Conservation (phyloP, 2,797 vertebrate genomes). For the Enteromius unitaeniatus region DNA sequence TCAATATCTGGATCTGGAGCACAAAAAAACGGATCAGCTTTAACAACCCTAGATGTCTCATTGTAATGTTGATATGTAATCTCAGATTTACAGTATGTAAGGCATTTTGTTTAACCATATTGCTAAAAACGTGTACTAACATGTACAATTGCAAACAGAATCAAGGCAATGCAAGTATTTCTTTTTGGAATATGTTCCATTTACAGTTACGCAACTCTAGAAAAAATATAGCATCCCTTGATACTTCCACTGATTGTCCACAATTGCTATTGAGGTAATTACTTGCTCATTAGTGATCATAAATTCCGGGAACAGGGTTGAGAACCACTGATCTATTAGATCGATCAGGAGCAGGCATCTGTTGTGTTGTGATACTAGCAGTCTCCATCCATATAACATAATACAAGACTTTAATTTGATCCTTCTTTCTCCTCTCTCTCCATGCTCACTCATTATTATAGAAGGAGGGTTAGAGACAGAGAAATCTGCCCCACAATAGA, state of each 20-base stretch:
- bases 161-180: not conserved
- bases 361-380: not conserved
- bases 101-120: not conserved
- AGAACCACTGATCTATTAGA: not conserved
- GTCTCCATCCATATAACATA: slow-evolving; percentile 24
- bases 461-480: slow-evolving; percentile 18
- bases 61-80: not conserved
- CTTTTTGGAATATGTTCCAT: not conserved
- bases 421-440: slow-evolving; percentile 36
- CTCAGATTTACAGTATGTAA: not conserved
- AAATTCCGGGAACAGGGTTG: not conserved
- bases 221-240: not conserved
- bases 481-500: not conserved
- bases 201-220: not conserved
- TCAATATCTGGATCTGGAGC: too few species aligned
- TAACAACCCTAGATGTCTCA: too few species aligned
- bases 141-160: not conserved
- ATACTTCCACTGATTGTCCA: not conserved
- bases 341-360: slow-evolving; percentile 3
- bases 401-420: slow-evolving; percentile 39
- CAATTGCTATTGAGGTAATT: not conserved
- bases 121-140: too few species aligned
- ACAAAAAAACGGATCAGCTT: too few species aligned
- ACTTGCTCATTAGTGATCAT: not conserved
- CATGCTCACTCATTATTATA: slow-evolving; percentile 13